Evolutionary conservation across 2,888 invertebrate species (phyloP).

Genomic region (Steromphala cineraria): DNA sequence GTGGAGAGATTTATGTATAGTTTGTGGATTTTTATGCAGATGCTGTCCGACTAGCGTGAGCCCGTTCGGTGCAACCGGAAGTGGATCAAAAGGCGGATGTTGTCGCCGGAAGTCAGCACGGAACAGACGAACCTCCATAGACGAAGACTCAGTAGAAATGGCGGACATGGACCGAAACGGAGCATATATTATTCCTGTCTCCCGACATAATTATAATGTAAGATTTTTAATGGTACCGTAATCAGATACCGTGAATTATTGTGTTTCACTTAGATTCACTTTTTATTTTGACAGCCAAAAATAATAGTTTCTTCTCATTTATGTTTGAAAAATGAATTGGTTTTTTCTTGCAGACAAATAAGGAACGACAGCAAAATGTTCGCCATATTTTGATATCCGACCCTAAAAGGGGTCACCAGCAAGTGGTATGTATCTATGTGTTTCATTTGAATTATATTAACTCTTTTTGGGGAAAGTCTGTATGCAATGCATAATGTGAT

Average conservation of each 20-base stretch:
- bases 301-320: no score
- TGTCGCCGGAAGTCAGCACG: neutral
- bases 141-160: neutral
- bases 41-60: neutral
- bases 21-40: neutral
- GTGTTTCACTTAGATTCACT: no score
- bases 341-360: neutral
- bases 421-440: neutral
- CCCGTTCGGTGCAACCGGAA: neutral
- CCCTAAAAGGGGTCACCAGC: neutral
- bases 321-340: no score
- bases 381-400: neutral
- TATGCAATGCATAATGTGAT: no score
- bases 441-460: no score
- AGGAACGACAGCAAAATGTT: neutral
- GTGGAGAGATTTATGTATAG: no score
- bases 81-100: neutral
- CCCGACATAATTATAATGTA: neutral
- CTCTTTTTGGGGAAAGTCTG: no score
- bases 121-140: neutral
- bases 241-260: no score
- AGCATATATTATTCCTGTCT: neutral
- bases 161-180: neutral
- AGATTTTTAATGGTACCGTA: neutral
- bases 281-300: no score